A percentile compares a stretch with the other conserved stretches of the same genome.
Evolutionary conservation across 2,888 invertebrate genomes (phyloP).

Genomic region (Agrotis clavis): DNA sequence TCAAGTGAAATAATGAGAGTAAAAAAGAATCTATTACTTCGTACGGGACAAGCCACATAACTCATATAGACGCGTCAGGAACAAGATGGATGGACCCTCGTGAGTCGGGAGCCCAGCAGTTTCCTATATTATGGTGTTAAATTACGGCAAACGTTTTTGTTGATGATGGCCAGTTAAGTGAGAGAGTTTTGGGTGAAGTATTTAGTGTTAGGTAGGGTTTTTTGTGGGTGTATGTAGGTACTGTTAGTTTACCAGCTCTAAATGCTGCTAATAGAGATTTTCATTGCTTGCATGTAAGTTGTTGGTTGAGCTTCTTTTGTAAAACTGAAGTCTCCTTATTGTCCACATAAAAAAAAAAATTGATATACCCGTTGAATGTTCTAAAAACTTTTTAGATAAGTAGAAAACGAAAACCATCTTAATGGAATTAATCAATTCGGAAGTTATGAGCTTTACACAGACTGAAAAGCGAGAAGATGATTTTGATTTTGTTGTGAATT

Average conservation of each 20-base stretch:
- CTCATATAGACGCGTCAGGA: conserved; percentile 56
- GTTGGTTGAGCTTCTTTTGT: neutral
- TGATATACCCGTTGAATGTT: too few relatives aligned
- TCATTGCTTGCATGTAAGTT: neutral
- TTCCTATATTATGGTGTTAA: conserved; percentile 40
- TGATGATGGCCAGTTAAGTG: conserved; percentile 20
- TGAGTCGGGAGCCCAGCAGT: conserved; percentile 13
- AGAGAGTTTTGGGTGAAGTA: conserved; percentile 11
- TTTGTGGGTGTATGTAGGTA: neutral
- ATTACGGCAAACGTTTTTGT: conserved; percentile 62
- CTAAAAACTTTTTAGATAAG: too few relatives aligned
- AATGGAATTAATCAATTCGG: too few relatives aligned
- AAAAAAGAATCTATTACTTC: conserved; percentile 47
- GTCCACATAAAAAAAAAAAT: too few relatives aligned
- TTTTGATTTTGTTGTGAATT: too few relatives aligned
- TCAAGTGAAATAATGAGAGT: conserved; percentile 33
- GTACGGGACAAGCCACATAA: conserved; percentile 42
- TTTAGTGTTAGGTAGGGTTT: conserved; percentile 3
- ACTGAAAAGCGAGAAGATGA: too few relatives aligned
- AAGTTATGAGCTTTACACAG: too few relatives aligned
- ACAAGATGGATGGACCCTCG: conserved; percentile 58
- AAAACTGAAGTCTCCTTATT: too few relatives aligned
- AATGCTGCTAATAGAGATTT: too few relatives aligned
- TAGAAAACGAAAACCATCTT: too few relatives aligned
- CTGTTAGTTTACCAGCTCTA: neutral